phyloP scores from a whole-genome alignment of 2,888 invertebrate species.

The Acrobasis suavella region DNA sequence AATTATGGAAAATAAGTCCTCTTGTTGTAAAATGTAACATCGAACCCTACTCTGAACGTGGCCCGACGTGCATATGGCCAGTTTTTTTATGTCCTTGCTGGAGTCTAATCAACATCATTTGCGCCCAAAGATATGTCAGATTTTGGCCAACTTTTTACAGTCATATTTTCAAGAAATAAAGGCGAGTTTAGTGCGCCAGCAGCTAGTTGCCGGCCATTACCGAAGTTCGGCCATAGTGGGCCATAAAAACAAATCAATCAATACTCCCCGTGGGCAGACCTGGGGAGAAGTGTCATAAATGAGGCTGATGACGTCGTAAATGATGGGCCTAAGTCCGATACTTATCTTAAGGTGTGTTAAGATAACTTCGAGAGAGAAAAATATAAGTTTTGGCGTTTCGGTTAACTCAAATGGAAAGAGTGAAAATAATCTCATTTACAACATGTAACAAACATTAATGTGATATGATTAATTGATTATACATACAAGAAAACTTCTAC shows the following conservation, averaged over 20 bases:
- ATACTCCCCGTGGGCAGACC: constrained; percentile 9
- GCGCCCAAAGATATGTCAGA: constrained; percentile 6
- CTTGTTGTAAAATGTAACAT: too few relatives aligned
- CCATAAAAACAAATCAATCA: constrained; percentile 19
- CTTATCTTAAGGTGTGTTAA: neutral
- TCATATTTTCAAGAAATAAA: constrained; percentile 4
- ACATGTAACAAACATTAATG: too few relatives aligned
- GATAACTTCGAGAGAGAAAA: too few relatives aligned
- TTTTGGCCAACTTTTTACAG: neutral
- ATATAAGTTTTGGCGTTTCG: too few relatives aligned
- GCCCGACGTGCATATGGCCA: neutral
- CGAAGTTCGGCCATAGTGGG: constrained; percentile 6
- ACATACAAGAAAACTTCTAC: too few relatives aligned
- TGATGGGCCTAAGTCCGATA: neutral
- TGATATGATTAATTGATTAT: too few relatives aligned
- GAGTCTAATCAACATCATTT: neutral
- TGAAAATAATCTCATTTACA: too few relatives aligned
- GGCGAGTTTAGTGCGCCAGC: constrained; percentile 9
- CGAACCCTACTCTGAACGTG: too few relatives aligned
- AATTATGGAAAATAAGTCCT: too few relatives aligned
- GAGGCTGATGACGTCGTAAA: constrained; percentile 18
- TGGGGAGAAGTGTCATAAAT: constrained; percentile 4
- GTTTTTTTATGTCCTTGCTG: neutral
- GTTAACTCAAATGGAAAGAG: too few relatives aligned
- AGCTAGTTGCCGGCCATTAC: constrained; percentile 6